Base-by-base conservation (phyloP, 2,888 invertebrate species). In the Campoplex capitator region DNA sequence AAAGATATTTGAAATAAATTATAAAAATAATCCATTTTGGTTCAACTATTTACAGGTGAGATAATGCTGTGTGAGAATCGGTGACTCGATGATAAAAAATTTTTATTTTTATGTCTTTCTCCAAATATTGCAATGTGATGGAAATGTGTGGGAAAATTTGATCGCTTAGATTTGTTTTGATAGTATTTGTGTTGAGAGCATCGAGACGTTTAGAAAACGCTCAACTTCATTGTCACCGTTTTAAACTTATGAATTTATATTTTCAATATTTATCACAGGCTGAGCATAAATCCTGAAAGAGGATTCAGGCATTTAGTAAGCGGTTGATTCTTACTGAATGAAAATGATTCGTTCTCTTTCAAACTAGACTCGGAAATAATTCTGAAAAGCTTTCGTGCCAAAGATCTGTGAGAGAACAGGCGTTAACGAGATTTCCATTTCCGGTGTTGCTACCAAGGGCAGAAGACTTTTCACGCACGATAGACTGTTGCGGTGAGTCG, bases 381-480 rank as follows among this genome's bases (percentile, higher is more conserved):
- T 97, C 97, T 87, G 97, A 96, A 91, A 97, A 96, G 90, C 96
- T 96, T 92, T 96, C 96, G 92, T 97, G 96, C 97, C 97, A 97
- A 91, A 96, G 95, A 92, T 97, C 97, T 6, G 94, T 93, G 92
- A 96, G 95, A 88, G 95, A 93, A 92, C 95, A 95, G 94, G 95
- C 95, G 28, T 77, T 88, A 7, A 74, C 23, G 28, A 38, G 76
- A 42, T 68, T 87, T 0, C 83, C 87, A 28, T 80, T 82, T 8
- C 74, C 88, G 42, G 56, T 82, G 1, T 48, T 28, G 16, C n/a
- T 85, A 13, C n/a, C 83, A 73, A 23, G 70, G 48, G 6, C 86
- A 73, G 6, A 77, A 78, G 54, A 65, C 73, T 42, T 92, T 90
- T 84, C 76, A 16, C 48, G 51, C 9, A 28, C 32, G 3, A 56